A percentile compares a stretch with the other conserved stretches of the same genome.
Evolutionary conservation across 2,797 vertebrate species (phyloP).

Genomic region (Oreortyx pictus): DNA sequence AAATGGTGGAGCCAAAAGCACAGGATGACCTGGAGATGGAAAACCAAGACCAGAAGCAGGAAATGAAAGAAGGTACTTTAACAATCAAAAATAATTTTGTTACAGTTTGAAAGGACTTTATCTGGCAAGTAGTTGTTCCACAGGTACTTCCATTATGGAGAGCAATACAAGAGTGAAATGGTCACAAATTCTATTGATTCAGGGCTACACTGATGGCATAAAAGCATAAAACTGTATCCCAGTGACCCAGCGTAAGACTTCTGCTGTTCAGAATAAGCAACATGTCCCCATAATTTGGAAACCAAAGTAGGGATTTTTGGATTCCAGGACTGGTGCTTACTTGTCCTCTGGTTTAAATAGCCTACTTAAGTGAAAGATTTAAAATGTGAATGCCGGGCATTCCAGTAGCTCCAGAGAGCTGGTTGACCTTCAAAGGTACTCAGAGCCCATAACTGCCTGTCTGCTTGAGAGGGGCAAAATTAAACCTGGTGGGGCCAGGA

Average conservation of each 20-base stretch:
- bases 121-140: background rate
- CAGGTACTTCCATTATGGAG: background rate
- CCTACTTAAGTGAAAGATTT: background rate
- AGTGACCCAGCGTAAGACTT: background rate
- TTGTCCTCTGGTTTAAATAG: slow-evolving; percentile 10
- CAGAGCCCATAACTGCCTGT: background rate
- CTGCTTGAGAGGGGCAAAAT: background rate
- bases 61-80: slow-evolving; percentile 87
- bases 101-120: background rate
- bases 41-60: slow-evolving; percentile 89
- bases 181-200: background rate
- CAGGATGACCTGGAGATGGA: slow-evolving; percentile 87
- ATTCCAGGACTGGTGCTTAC: slow-evolving; percentile 26
- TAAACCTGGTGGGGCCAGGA: background rate
- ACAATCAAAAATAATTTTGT: background rate
- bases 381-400: background rate
- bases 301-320: background rate
- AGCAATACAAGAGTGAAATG: background rate
- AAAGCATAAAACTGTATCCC: background rate
- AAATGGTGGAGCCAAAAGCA: slow-evolving; percentile 88
- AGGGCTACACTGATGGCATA: background rate
- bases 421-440: background rate
- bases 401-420: background rate
- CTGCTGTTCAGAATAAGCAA: background rate
- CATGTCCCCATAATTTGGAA: background rate